Percentiles rank a stretch among this genome's conserved stretches.
These are phyloP conservation scores for Epinotia ramella DNA, from an alignment of 2,888 invertebrate species.

Conservation along the genomic window DNA sequence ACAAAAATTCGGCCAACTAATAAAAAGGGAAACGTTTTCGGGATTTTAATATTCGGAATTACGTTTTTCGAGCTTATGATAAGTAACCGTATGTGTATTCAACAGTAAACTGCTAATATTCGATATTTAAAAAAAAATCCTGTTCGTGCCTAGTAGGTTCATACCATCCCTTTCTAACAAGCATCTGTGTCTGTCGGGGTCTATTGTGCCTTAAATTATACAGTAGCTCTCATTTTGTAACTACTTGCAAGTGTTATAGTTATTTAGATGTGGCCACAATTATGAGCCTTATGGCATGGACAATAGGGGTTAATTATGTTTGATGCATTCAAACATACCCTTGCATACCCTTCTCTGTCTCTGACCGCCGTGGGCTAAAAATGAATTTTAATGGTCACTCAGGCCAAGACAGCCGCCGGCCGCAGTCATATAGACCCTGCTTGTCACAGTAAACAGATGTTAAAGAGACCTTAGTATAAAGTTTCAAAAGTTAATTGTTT, in stretches of 20 bases:
- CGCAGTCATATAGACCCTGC: constrained; percentile 26
- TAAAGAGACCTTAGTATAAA: not conserved
- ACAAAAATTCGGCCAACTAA: no score
- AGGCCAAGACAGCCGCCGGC: constrained; percentile 25
- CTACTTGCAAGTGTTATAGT: constrained; percentile 17
- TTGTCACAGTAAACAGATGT: constrained; percentile 4
- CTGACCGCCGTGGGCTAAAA: constrained; percentile 32
- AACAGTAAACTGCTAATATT: no score
- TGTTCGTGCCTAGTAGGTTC: not conserved
- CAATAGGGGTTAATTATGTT: not conserved
- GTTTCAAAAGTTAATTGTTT: no score
- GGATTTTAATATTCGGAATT: no score
- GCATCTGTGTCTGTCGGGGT: not conserved
- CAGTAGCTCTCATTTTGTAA: constrained; percentile 21
- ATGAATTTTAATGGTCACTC: constrained; percentile 45
- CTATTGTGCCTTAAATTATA: constrained; percentile 21
- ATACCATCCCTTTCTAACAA: not conserved
- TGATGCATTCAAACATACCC: no score
- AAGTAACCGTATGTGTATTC: no score
- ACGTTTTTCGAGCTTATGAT: no score
- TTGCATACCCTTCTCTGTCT: not conserved
- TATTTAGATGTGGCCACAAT: not conserved
- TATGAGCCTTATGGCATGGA: not conserved
- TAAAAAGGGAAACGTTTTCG: no score
- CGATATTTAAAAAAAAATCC: no score